Conservation (phyloP, 2,888 invertebrate genomes). For the Xanthorhoe designata region DNA sequence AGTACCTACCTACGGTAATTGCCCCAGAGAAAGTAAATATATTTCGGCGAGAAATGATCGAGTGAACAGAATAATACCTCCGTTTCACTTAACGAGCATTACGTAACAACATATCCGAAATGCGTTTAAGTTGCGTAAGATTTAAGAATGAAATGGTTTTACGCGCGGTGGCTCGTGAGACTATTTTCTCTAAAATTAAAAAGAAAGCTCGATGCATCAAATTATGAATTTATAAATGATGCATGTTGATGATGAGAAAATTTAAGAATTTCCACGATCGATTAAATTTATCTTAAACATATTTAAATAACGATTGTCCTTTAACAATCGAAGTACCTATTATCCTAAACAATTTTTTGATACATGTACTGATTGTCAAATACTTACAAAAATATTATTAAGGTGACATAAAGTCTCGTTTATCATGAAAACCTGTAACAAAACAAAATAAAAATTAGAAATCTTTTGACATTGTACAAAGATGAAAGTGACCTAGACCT, state of each 20-base stretch:
- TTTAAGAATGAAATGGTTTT: constrained; percentile 46
- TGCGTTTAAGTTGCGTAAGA: constrained; percentile 49
- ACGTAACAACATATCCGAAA: constrained; percentile 56
- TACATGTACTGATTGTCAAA: neutral
- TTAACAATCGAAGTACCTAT: neutral
- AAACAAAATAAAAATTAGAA: constrained; percentile 41
- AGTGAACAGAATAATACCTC: constrained; percentile 65
- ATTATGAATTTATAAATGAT: constrained; percentile 21
- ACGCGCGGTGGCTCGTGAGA: constrained; percentile 28
- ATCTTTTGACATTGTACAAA: neutral
- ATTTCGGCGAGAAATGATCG: constrained; percentile 76
- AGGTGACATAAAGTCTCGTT: constrained; percentile 77
- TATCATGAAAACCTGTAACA: constrained; percentile 76
- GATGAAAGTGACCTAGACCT: neutral
- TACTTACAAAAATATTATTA: constrained; percentile 71
- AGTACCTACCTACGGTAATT: too few relatives aligned
- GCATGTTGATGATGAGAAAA: constrained; percentile 11
- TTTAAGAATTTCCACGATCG: neutral
- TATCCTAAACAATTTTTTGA: neutral
- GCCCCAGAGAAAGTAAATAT: constrained; percentile 76
- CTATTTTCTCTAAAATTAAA: constrained; percentile 38
- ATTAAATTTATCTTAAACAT: neutral
- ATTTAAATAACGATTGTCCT: neutral
- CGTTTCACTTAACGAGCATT: constrained; percentile 66
- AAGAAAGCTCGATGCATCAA: constrained; percentile 36